Evolutionary conservation across 1,140 invertebrate genomes (phyloP).

Genomic region (Drosophila quadrilineata): DNA sequence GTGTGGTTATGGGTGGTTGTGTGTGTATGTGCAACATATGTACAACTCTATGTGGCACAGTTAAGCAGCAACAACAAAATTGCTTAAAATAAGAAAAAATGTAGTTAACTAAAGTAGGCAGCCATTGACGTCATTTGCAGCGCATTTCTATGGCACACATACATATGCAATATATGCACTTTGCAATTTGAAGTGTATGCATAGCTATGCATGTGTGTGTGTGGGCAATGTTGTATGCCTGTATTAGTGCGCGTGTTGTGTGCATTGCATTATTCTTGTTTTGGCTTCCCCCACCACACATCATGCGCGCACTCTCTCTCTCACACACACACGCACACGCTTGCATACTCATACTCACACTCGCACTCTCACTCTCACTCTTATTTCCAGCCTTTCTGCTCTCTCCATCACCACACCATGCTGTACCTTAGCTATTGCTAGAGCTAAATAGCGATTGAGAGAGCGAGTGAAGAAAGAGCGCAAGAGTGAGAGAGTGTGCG

Average conservation of each 20-base stretch:
- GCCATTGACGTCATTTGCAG: constrained; percentile 65
- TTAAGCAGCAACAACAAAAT: no score
- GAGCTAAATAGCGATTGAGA: no score
- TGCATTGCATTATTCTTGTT: constrained; percentile 73
- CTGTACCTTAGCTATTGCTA: not conserved
- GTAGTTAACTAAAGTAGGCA: constrained; percentile 47
- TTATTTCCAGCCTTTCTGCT: not conserved
- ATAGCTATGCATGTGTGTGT: constrained; percentile 33
- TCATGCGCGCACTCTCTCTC: constrained; percentile 8
- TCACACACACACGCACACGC: no score
- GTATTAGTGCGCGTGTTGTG: constrained; percentile 71
- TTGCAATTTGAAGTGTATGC: constrained; percentile 46
- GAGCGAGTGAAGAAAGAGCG: no score
- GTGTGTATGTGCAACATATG: not conserved
- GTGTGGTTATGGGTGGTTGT: no score
- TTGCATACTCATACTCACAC: constrained; percentile 44
- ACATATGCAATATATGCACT: constrained; percentile 29
- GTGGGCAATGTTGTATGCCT: constrained; percentile 52
- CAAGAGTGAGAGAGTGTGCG: constrained; percentile 19
- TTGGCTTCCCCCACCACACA: constrained; percentile 61
- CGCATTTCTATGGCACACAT: constrained; percentile 53
- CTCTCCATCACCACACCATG: no score
- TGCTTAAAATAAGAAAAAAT: constrained; percentile 11
- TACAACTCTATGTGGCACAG: constrained; percentile 8
- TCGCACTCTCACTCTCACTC: constrained; percentile 4